Percentiles rank a stretch among this genome's conserved stretches.
Conservation (phyloP, 2,888 invertebrate species). For the Tenthredo mesomela region DNA sequence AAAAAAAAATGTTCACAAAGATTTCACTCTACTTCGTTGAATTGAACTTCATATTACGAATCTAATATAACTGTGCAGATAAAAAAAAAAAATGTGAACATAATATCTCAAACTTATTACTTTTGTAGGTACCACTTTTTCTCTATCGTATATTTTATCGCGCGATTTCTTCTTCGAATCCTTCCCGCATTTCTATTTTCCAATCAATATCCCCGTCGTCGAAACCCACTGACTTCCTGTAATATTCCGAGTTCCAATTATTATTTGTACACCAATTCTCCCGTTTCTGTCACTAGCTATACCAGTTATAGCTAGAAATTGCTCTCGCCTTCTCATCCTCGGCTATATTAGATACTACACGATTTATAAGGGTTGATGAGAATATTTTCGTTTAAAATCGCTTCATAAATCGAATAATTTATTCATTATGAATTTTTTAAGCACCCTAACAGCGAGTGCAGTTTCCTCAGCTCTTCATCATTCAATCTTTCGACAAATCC, state of each 20-base stretch:
- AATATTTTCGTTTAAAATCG: neutral
- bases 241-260: conserved; percentile 48
- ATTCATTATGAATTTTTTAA: neutral
- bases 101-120: neutral
- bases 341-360: neutral
- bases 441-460: neutral
- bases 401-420: neutral
- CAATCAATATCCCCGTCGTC: conserved; percentile 39
- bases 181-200: neutral
- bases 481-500: neutral
- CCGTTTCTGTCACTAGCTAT: neutral
- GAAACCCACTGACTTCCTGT: conserved; percentile 7
- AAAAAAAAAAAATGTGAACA: too few species aligned
- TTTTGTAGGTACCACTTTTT: neutral
- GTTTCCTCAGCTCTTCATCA: neutral
- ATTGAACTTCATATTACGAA: neutral
- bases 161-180: neutral
- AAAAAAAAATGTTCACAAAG: neutral
- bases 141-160: neutral
- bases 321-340: neutral
- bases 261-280: conserved; percentile 28
- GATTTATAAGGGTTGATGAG: neutral
- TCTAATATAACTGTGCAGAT: too few species aligned
- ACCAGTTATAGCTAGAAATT: neutral
- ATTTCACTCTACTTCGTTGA: neutral